These are phyloP conservation scores for Vanessa cardui DNA, from an alignment of 2,888 invertebrate genomes.

Conservation along the genomic window DNA sequence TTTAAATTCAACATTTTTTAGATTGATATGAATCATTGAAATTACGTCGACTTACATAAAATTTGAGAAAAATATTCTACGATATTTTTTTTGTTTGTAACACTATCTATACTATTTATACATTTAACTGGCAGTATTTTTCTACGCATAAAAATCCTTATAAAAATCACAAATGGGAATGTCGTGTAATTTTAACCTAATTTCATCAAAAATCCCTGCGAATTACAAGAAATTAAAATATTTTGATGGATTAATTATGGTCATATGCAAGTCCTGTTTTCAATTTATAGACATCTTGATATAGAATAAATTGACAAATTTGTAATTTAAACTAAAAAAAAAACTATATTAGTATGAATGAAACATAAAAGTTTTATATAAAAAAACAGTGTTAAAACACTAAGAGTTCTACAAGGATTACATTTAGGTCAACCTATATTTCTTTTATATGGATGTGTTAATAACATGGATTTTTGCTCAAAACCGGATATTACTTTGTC, in stretches of 20 bases:
- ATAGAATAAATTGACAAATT: no score
- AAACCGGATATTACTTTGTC: not conserved
- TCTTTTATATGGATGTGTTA: not conserved
- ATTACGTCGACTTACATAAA: slow-evolving; percentile 19
- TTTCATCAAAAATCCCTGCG: no score
- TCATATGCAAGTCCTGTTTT: no score
- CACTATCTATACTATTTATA: slow-evolving; percentile 26
- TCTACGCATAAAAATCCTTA: slow-evolving; percentile 33
- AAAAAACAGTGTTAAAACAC: not conserved
- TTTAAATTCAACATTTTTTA: slow-evolving; percentile 23
- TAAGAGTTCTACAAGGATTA: not conserved
- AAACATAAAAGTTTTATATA: not conserved
- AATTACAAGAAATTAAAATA: not conserved
- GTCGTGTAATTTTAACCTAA: slow-evolving; percentile 25
- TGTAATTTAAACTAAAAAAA: no score
- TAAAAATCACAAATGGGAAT: slow-evolving; percentile 44
- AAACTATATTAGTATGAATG: no score
- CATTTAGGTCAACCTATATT: not conserved
- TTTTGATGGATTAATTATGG: not conserved
- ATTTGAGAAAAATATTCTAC: slow-evolving; percentile 29
- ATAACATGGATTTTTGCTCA: not conserved
- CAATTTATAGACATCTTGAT: no score
- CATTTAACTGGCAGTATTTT: slow-evolving; percentile 37
- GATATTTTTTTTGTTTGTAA: slow-evolving; percentile 24
- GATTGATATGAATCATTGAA: slow-evolving; percentile 27